Evolutionary conservation across 1,140 invertebrate species (phyloP).

Genomic region (Diplogasteroides magnus): DNA sequence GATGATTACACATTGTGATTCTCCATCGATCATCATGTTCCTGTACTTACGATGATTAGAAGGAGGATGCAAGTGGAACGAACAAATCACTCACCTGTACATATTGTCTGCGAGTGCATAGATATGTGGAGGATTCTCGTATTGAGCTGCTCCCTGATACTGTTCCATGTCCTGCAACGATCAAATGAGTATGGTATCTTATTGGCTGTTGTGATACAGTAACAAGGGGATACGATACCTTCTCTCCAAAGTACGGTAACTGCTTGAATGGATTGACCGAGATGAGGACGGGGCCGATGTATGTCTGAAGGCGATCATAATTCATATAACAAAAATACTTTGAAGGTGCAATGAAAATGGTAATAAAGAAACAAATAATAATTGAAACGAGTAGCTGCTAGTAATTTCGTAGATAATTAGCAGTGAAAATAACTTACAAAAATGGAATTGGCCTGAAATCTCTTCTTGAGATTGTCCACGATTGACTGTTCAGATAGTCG

Average conservation of each 20-base stretch:
- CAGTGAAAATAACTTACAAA: constrained; percentile 67
- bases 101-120: constrained; percentile 72
- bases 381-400: not conserved
- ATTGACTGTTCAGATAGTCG: constrained; percentile 64
- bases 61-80: not conserved
- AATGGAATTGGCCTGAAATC: constrained; percentile 71
- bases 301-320: constrained; percentile 63
- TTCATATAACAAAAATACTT: not conserved
- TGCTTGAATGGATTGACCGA: constrained; percentile 76
- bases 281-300: constrained; percentile 74
- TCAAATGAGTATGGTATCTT: not conserved
- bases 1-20: constrained; percentile 73
- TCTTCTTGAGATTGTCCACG: constrained; percentile 70
- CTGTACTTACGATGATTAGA: constrained; percentile 40
- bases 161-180: constrained; percentile 63
- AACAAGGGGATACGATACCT: constrained; percentile 30
- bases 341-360: not conserved
- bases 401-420: not conserved
- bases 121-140: constrained; percentile 73
- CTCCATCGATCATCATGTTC: constrained; percentile 71
- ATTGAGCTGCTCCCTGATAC: constrained; percentile 72
- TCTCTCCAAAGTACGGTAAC: constrained; percentile 69
- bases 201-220: not conserved
- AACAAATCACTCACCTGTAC: constrained; percentile 59
- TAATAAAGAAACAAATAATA: constrained; percentile 16